These are phyloP conservation scores for Sminthurinus signatus DNA, from an alignment of 1,140 invertebrate genomes.

Conservation along the genomic window DNA sequence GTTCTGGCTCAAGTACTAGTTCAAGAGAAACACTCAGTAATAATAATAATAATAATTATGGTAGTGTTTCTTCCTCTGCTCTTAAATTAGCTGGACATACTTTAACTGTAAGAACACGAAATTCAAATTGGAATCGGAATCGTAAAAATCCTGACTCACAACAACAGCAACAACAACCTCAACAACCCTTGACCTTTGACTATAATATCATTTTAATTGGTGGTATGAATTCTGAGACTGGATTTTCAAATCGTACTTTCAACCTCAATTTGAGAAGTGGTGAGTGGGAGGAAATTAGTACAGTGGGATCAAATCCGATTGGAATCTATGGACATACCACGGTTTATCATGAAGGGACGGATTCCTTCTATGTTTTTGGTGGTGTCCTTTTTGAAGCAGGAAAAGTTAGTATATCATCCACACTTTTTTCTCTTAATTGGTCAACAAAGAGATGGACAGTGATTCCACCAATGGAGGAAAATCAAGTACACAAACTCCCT, in stretches of 20 bases:
- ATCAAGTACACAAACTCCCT: constrained; percentile 48
- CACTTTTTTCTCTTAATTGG: constrained; percentile 70
- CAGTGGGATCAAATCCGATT: constrained; percentile 57
- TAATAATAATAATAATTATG: too few species aligned
- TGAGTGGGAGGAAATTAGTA: constrained; percentile 59
- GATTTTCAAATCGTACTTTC: constrained; percentile 70
- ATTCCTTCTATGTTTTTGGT: constrained; percentile 85
- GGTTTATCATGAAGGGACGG: constrained; percentile 70
- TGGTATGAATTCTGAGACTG: constrained; percentile 72
- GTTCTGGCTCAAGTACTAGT: too few species aligned
- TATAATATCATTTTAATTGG: constrained; percentile 67
- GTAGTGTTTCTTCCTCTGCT: too few species aligned
- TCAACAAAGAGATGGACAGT: constrained; percentile 67
- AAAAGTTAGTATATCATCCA: constrained; percentile 62
- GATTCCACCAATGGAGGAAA: constrained; percentile 60
- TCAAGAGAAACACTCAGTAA: too few species aligned
- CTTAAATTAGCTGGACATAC: constrained; percentile 2
- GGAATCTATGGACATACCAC: constrained; percentile 84
- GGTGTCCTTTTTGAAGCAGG: constrained; percentile 72
- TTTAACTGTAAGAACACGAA: too few species aligned
- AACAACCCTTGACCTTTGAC: neutral
- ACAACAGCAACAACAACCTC: neutral
- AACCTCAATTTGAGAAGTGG: constrained; percentile 61
- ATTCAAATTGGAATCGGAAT: constrained; percentile 59
- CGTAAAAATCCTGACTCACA: neutral